Evolutionary conservation across 2,888 invertebrate genomes (phyloP).

Genomic region (Druceiella hillmani): DNA sequence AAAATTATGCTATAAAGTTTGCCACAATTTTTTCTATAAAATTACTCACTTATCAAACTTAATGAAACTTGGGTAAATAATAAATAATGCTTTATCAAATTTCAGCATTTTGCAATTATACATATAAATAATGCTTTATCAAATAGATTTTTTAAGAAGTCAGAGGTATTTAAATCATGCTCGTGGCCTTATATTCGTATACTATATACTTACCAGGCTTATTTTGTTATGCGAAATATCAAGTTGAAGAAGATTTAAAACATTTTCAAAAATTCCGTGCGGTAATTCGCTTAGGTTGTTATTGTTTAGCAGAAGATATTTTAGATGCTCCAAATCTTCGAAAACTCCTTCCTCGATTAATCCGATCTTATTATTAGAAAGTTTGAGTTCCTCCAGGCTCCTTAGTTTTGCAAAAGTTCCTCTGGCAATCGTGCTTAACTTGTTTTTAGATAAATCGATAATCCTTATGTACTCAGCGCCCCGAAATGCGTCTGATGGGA

Average conservation of each 20-base stretch:
- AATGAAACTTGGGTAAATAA: conserved; percentile 9
- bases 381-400: conserved; percentile 56
- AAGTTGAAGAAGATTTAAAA: conserved; percentile 46
- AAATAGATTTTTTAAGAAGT: too few species aligned
- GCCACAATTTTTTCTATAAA: too few species aligned
- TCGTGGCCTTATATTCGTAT: too few species aligned
- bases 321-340: conserved; percentile 44
- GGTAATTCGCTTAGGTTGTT: conserved; percentile 50
- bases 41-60: too few species aligned
- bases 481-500: conserved; percentile 54
- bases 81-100: conserved; percentile 3
- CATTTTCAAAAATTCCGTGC: conserved; percentile 41
- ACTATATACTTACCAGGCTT: conserved; percentile 37
- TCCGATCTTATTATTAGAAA: conserved; percentile 63
- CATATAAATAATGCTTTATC: too few species aligned
- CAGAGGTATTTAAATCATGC: too few species aligned
- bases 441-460: conserved; percentile 66
- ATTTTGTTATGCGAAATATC: conserved; percentile 53
- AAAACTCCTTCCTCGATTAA: conserved; percentile 54
- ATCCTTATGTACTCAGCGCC: conserved; percentile 56
- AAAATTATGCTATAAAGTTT: too few species aligned
- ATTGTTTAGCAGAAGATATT: conserved; percentile 50
- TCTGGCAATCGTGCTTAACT: conserved; percentile 53
- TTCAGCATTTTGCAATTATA: conserved; percentile 6
- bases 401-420: conserved; percentile 50